Conservation (phyloP, 2,113 vertebrate genomes). For the Puma concolor region DNA sequence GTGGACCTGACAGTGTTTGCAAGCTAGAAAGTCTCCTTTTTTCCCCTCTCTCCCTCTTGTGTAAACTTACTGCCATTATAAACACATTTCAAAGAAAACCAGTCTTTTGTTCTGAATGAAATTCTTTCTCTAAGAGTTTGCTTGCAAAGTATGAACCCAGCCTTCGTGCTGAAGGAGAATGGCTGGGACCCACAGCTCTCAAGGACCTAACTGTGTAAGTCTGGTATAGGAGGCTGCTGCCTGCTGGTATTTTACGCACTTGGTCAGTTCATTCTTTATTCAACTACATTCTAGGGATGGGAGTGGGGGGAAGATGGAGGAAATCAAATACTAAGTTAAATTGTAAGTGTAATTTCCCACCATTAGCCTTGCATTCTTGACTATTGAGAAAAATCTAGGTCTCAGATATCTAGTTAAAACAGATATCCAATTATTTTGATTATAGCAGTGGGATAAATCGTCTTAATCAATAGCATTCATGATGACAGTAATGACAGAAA, state of each 20-base stretch:
- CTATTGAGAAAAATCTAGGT: constrained; percentile 13
- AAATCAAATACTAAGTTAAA: background rate
- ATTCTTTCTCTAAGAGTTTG: constrained; percentile 40
- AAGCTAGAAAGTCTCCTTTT: constrained; percentile 45
- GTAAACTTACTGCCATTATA: constrained; percentile 48
- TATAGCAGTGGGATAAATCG: background rate
- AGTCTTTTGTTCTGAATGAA: constrained; percentile 51
- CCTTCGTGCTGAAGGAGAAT: constrained; percentile 50
- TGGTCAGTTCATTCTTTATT: background rate
- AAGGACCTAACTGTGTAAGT: background rate
- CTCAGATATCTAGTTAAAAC: background rate
- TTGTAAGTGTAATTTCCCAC: background rate
- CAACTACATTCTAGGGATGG: constrained; percentile 2
- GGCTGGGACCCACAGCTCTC: background rate
- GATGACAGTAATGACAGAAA: background rate
- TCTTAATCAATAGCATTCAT: background rate
- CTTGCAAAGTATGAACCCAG: constrained; percentile 27
- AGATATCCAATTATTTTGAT: background rate
- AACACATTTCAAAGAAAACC: constrained; percentile 51
- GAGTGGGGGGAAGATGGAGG: background rate
- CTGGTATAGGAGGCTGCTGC: background rate
- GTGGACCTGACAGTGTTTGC: constrained; percentile 48
- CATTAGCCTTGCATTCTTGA: background rate
- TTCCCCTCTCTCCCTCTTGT: background rate
- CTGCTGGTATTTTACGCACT: background rate